These are phyloP conservation scores for Prochilodus magdalenae DNA, from an alignment of 2,113 vertebrate species.

Conservation along the genomic window DNA sequence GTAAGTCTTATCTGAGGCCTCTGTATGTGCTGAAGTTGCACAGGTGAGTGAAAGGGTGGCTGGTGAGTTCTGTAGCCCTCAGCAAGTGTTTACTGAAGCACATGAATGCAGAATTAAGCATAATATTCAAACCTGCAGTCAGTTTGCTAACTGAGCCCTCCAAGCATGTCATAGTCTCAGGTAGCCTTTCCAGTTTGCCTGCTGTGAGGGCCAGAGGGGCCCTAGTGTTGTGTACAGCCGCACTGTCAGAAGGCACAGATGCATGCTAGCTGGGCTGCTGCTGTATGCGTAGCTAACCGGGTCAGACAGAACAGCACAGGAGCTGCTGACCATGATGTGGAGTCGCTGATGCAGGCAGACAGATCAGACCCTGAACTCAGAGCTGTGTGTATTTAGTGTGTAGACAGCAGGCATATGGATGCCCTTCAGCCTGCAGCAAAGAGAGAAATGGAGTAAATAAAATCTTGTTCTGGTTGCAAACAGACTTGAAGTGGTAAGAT, in stretches of 20 bases:
- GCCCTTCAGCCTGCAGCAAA: constrained; percentile 51
- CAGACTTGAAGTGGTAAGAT: neutral
- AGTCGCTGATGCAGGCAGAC: constrained; percentile 64
- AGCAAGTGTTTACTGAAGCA: constrained; percentile 1
- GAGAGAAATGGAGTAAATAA: constrained; percentile 32
- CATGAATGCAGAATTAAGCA: neutral
- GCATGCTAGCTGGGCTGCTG: constrained; percentile 3
- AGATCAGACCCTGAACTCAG: constrained; percentile 48
- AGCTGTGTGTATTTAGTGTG: constrained; percentile 56
- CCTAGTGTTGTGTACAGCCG: neutral
- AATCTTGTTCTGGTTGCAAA: neutral
- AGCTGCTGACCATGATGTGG: constrained; percentile 45
- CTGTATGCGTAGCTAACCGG: constrained; percentile 1
- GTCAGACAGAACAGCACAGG: constrained; percentile 30
- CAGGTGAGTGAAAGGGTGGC: neutral
- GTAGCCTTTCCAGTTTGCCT: neutral
- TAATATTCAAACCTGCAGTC: neutral
- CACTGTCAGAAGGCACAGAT: neutral
- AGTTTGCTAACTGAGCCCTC: neutral
- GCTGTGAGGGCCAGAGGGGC: too few species aligned
- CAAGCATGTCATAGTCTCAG: neutral
- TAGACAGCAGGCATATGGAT: constrained; percentile 65
- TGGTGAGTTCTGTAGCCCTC: neutral
- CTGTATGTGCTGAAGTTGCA: neutral
- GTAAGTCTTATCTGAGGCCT: constrained; percentile 22